Base-by-base conservation (phyloP, 1,140 invertebrate species). In the Pogonognathellus flavescens region DNA sequence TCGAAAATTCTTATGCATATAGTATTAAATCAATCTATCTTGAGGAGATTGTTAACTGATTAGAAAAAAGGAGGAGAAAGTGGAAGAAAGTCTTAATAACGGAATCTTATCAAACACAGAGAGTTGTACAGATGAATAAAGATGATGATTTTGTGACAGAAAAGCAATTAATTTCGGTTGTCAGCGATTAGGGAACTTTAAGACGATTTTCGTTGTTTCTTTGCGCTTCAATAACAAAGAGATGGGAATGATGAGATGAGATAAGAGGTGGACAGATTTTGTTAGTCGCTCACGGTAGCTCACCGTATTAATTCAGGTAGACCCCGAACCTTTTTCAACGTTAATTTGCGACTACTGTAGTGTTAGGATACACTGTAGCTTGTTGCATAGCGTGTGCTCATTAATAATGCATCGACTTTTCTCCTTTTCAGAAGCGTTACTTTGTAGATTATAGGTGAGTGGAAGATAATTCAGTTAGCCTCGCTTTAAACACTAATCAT, bases 391-490 rank as follows among this genome's bases (percentile, higher is more conserved):
- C n/a, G 9, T 49, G 41, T 49, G 41, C 41, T 4, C 25, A 72
- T 72, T 31, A 72, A 72, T 72, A 72, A 72, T 72, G 66, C 10
- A 72, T 72, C n/a, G 66, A 6, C n/a, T 72, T n/a, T 16, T 13
- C 13, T 11, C 20, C n/a, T 72, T n/a, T 16, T 13, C 13, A 3
- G 8, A 41, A 41, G 31, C 31, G 31, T 41, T 6, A 3, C 6
- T 41, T 41, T 22, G 13, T 62, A 18, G 25, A 13, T 22, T 11
- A 22, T 18, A 62, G 20, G 18, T 13, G 60, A 13, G 20, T 62
- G 25, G 1, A 11, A 11, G 25, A 25, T 62, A 62, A 62, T 62
- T 62, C 18, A 62, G 60, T 62, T 62, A 62, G 9, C 6, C 20
- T 10, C 3, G 9, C 18, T 10, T 55, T 10, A 2, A 11, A 55